Evolutionary conservation across 2,888 invertebrate genomes (phyloP).

Genomic region (Perithous albicinctus): DNA sequence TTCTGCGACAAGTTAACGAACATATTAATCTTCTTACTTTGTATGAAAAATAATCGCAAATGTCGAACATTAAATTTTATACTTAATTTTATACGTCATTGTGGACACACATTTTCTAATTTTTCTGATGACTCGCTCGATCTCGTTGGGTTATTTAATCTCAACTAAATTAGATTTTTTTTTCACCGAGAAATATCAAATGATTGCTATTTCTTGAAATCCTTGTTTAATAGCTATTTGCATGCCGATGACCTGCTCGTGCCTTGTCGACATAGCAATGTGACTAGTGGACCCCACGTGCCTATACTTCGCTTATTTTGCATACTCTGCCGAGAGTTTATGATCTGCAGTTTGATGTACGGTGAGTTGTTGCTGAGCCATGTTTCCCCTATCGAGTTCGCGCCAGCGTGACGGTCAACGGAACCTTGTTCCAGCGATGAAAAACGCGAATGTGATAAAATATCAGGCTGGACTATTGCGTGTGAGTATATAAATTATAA

Average conservation of each 20-base stretch:
- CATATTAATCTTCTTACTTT: too few species aligned
- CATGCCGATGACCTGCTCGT: background rate
- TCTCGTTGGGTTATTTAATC: too few species aligned
- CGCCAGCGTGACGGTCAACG: background rate
- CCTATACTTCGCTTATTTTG: constrained; percentile 11
- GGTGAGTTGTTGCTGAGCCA: background rate
- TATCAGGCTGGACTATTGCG: background rate
- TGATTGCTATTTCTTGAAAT: background rate
- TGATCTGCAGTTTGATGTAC: constrained; percentile 17
- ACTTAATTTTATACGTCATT: too few species aligned
- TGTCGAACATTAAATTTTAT: too few species aligned
- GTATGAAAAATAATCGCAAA: too few species aligned
- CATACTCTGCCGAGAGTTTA: constrained; percentile 8
- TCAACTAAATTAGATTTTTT: too few species aligned
- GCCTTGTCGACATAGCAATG: constrained; percentile 1
- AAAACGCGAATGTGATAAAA: background rate
- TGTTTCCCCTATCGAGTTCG: constrained; percentile 9
- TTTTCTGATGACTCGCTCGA: too few species aligned
- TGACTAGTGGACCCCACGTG: background rate
- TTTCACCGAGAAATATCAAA: background rate
- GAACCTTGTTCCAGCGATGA: background rate
- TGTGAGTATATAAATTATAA: background rate
- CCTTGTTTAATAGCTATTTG: background rate
- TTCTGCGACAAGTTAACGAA: too few species aligned
- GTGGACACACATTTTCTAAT: too few species aligned